A percentile compares a stretch with the other conserved stretches of the same genome.
phyloP scores from a whole-genome alignment of 2,113 vertebrate genomes.

The Okapia johnstoni region DNA sequence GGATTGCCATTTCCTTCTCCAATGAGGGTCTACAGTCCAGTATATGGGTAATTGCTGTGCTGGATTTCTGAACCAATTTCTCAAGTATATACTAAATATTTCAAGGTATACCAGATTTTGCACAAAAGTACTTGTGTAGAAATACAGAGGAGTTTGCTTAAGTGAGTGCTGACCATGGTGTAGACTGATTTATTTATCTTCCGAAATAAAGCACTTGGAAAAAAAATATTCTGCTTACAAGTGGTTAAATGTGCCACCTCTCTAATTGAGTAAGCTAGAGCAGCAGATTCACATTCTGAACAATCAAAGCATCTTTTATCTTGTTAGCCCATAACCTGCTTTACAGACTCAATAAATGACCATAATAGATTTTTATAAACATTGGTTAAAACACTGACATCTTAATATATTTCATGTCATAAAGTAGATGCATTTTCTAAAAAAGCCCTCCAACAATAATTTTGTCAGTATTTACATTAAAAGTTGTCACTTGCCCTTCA shows the following conservation, averaged over 20 bases:
- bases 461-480: constrained; percentile 46
- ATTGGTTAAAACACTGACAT: constrained; percentile 62
- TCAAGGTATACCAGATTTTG: background rate
- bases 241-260: background rate
- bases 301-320: constrained; percentile 55
- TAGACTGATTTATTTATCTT: background rate
- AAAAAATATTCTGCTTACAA: background rate
- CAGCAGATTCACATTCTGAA: background rate
- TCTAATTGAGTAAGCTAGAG: background rate
- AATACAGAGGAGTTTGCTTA: background rate
- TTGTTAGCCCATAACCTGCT: constrained; percentile 44
- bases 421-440: constrained; percentile 49
- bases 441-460: constrained; percentile 53
- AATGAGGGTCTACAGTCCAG: background rate
- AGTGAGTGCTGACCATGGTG: background rate
- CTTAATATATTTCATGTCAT: constrained; percentile 64
- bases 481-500: constrained; percentile 54
- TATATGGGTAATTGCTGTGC: background rate
- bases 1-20: too few species aligned
- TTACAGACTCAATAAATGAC: constrained; percentile 63
- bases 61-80: background rate
- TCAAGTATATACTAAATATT: background rate
- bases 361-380: constrained; percentile 64
- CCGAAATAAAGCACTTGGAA: background rate
- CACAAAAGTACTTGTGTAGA: background rate